These are phyloP conservation scores for Cryptocephalus primarius DNA, from an alignment of 2,888 invertebrate species.

Conservation along the genomic window DNA sequence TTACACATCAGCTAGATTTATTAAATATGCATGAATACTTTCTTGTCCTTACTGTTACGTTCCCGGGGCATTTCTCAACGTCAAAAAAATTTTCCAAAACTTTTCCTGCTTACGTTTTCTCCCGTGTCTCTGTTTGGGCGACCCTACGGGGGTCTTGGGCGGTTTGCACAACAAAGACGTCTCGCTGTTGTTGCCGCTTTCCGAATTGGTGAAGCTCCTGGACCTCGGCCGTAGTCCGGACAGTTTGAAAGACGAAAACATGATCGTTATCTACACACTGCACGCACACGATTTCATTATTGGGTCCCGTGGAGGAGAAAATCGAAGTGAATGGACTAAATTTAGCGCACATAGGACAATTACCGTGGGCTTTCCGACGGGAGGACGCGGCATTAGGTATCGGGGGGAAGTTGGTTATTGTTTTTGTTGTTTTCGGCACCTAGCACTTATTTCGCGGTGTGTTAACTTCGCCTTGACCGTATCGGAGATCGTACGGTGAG, in stretches of 20 bases:
- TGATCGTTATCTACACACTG: conserved; percentile 17
- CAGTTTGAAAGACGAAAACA: conserved; percentile 49
- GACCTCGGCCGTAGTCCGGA: conserved; percentile 42
- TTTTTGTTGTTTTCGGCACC: no score
- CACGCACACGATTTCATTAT: conserved; percentile 6
- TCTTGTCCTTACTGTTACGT: no score
- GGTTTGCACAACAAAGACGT: conserved; percentile 43
- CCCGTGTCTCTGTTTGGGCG: conserved; percentile 37
- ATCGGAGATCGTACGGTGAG: neutral
- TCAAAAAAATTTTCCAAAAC: no score
- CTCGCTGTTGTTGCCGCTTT: conserved; percentile 21
- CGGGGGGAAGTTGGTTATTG: no score
- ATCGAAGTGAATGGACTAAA: conserved; percentile 14
- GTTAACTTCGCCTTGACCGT: conserved; percentile 1
- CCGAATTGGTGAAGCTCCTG: conserved; percentile 41
- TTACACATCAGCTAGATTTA: no score
- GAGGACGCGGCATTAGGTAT: no score
- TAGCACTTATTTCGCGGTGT: no score
- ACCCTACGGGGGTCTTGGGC: conserved; percentile 45
- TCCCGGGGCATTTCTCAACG: no score
- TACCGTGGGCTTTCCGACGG: no score
- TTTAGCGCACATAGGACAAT: conserved; percentile 5
- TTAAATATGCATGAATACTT: no score
- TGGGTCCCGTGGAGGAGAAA: conserved; percentile 2
- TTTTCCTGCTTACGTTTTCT: conserved; percentile 30